phyloP scores from a whole-genome alignment of 2,888 invertebrate genomes.

The Cheilosia urbana region DNA sequence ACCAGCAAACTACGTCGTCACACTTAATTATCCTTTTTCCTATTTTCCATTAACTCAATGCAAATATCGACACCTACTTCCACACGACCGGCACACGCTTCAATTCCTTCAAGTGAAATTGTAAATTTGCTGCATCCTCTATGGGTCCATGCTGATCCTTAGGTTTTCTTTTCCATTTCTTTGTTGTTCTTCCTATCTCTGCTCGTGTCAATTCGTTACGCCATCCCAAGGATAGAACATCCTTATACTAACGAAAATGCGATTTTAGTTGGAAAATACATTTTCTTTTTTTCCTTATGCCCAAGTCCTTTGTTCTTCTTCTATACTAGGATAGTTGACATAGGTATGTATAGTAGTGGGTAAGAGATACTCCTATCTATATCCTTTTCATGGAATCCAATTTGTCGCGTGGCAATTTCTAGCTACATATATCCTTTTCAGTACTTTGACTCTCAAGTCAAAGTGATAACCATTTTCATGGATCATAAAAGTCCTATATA shows the following conservation, averaged over 20 bases:
- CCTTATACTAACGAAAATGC: slow-evolving; percentile 43
- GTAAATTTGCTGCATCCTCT: slow-evolving; percentile 56
- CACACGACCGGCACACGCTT: slow-evolving; percentile 37
- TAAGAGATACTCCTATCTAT: slow-evolving; percentile 10
- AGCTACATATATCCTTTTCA: slow-evolving; percentile 43
- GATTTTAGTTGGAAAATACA: slow-evolving; percentile 44
- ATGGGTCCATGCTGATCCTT: slow-evolving; percentile 39
- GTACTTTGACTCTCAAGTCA: slow-evolving; percentile 31
- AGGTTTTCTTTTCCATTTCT: not conserved
- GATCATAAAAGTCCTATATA: slow-evolving; percentile 71
- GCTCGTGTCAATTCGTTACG: slow-evolving; percentile 71
- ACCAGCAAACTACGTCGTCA: slow-evolving; percentile 20
- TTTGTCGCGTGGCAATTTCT: slow-evolving; percentile 74
- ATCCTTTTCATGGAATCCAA: slow-evolving; percentile 68
- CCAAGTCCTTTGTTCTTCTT: slow-evolving; percentile 54
- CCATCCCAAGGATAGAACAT: slow-evolving; percentile 48
- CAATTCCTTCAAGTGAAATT: slow-evolving; percentile 6
- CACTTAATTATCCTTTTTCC: slow-evolving; percentile 30
- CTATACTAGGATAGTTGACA: slow-evolving; percentile 58
- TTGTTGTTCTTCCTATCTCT: not conserved
- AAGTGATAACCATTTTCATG: slow-evolving; percentile 74
- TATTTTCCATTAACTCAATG: not conserved
- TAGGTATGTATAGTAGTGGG: slow-evolving; percentile 34
- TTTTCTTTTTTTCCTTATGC: not conserved
- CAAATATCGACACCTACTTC: slow-evolving; percentile 25